Evolutionary conservation across 2,888 invertebrate species (phyloP).

Genomic region (Atethmia centrago): DNA sequence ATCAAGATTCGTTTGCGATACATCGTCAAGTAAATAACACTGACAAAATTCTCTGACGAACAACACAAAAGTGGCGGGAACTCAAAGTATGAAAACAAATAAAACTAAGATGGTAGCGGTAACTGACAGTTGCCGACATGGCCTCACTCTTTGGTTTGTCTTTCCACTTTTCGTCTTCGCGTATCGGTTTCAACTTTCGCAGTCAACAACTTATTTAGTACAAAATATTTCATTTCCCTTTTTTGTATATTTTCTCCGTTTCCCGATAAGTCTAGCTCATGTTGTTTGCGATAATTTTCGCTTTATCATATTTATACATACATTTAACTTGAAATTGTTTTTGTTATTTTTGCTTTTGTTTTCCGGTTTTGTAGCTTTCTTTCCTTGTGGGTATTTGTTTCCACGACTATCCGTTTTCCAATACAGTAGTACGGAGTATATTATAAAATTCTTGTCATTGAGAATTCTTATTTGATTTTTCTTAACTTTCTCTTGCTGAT

Average conservation of each 20-base stretch:
- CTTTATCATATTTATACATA: slow-evolving; percentile 26
- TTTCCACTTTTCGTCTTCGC: slow-evolving; percentile 18
- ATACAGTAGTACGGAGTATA: background rate
- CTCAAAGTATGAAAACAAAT: slow-evolving; percentile 32
- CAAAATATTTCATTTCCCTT: slow-evolving; percentile 43
- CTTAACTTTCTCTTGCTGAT: no score
- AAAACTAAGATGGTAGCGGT: slow-evolving; percentile 43
- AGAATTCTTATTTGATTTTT: no score
- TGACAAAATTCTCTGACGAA: background rate
- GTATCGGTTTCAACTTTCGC: slow-evolving; percentile 29
- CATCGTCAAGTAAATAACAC: slow-evolving; percentile 26
- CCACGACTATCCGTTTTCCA: background rate
- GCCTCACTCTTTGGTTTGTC: slow-evolving; percentile 18
- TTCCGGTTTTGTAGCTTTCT: background rate
- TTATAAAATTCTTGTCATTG: background rate
- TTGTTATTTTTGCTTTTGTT: slow-evolving; percentile 26
- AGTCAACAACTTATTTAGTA: slow-evolving; percentile 49
- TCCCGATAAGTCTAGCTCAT: slow-evolving; percentile 26
- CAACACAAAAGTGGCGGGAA: slow-evolving; percentile 31
- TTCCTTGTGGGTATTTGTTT: background rate
- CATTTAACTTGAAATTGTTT: slow-evolving; percentile 19
- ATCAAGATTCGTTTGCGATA: slow-evolving; percentile 36
- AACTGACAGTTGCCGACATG: slow-evolving; percentile 35
- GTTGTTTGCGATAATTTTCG: slow-evolving; percentile 37
- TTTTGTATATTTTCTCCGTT: slow-evolving; percentile 25